Evolutionary conservation across 2,797 vertebrate species (phyloP), one percentile per base, ranked within the genome.

Genomic region (Sebastolobus altivelis): DNA sequence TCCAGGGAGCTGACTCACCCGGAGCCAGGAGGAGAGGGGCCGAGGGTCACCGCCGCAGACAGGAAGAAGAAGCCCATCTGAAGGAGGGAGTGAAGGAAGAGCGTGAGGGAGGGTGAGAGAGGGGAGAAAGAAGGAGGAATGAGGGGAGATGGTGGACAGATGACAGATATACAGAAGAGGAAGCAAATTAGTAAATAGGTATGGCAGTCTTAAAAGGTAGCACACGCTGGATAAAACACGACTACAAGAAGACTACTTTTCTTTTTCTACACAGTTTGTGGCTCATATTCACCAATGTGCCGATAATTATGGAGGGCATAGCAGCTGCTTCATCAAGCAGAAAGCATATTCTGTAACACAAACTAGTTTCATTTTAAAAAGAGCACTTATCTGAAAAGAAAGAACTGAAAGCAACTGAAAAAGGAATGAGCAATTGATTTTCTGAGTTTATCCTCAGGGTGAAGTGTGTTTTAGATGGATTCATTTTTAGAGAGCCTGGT

Each of bases 1-100:
- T 84, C 13, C 76, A 65, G n/a, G 90, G 80, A 49, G 88, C 68
- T 77, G 86, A 94, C 46, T 94, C 92, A 35, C 90, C 92, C 6
- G 66, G 52, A 74, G 85, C 84, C 43, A 77, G 86, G 77, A 92
- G 88, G 83, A 89, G 88, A 74, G 68, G 76, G 49, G 65, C 77
- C 1, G 76, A 74, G 16, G 90, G 89, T 38, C 77, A 72, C 5
- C 79, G 46, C 29, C 77, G 8, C 85, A 86, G 61, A 86, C 75
- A 25, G 60, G 72, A 83, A 16, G 87, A 83, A 16, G 87, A 83
- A 0, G 80, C 14, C 22, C 59, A 65, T 31, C 22, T 82, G 80
- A 76, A 65, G 43, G 77, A 81, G 16, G 87, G 62, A 0, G 90
- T 91, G 49, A 25, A 75, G 0, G 90, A 93, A 3, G 86, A 90